Base-by-base conservation (phyloP, 2,113 vertebrate genomes). In the Brachionichthys hirsutus region DNA sequence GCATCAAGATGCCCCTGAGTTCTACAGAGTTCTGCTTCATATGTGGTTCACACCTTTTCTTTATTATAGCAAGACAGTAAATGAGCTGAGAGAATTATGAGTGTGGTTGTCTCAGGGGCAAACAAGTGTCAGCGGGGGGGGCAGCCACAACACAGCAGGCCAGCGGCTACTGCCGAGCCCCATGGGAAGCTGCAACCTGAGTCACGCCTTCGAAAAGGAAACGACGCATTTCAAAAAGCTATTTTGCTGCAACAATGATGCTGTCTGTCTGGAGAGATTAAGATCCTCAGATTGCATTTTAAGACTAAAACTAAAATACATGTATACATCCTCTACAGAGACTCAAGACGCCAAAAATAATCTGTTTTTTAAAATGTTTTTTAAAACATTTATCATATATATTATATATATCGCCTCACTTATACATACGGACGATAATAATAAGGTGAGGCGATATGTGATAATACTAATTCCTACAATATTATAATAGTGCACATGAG, bases 71-170 rank as follows among this genome's bases (percentile, higher is more conserved):
- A 10, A 38, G 36, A 38, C 36, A 38, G 36, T 2, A 38, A 6
- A 19, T 2, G 17, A 45, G 9, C 34, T 54, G 24, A 52, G 13
- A 45, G 40, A 16, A 44, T 62, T 3, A 20, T 12, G 22, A 13
- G 38, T 52, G n/a, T 44, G 17, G 44, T 47, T 51, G 60, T 53
- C 24, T 53, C 19, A 20, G n/a, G 48, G 58, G 36, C 35, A 48
- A 45, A 48, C 35, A 24, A 7, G 35, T 49, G n/a, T 40, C 17
- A 46, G 35, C 16, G 35, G 42, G 41, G n/a, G 34, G 16, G 11
- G 41, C 41, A 44, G 22, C 44, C 4, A 16, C 35, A 48, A 40
- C 8, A 13, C 38, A 34, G 12, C 38, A 30, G n/a, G 20, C 20
- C 38, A 42, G 47, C 3, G 14, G 24, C 16, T 40, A 38, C 34